Evolutionary conservation across 2,113 vertebrate species (phyloP).

Genomic region (Pluvianellus socialis): DNA sequence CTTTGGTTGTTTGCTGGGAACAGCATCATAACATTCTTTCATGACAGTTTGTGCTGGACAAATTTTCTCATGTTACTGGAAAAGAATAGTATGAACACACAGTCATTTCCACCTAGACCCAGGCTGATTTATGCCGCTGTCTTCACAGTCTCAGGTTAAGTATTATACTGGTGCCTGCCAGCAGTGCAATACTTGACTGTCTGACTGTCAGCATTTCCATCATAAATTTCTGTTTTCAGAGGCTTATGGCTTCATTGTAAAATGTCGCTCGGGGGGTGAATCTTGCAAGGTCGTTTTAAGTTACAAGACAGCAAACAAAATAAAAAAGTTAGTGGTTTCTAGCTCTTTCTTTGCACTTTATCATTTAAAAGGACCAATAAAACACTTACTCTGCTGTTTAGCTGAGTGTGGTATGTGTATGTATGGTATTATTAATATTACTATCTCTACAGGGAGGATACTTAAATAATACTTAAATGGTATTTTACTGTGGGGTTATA

Average conservation of each 20-base stretch:
- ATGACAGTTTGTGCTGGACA: conserved; percentile 32
- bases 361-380: conserved; percentile 38
- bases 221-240: conserved; percentile 69
- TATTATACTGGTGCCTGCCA: neutral
- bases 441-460: neutral
- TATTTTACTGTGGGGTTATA: conserved; percentile 8
- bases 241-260: conserved; percentile 71
- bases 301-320: conserved; percentile 59
- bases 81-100: neutral
- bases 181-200: conserved; percentile 34
- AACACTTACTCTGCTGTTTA: neutral
- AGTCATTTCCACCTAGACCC: conserved; percentile 29
- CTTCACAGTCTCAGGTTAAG: conserved; percentile 53
- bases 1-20: neutral
- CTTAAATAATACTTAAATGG: conserved; percentile 1
- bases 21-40: neutral
- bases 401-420: conserved; percentile 4
- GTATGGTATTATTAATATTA: neutral
- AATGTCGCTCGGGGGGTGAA: conserved; percentile 53
- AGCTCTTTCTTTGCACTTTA: conserved; percentile 41
- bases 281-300: conserved; percentile 71
- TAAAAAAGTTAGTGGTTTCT: conserved; percentile 55
- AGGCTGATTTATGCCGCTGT: conserved; percentile 64
- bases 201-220: conserved; percentile 63
- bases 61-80: conserved; percentile 48